A percentile compares a stretch with the other conserved stretches of the same genome.
phyloP scores from a whole-genome alignment of 2,888 invertebrate genomes.

The Onchidella celtica region DNA sequence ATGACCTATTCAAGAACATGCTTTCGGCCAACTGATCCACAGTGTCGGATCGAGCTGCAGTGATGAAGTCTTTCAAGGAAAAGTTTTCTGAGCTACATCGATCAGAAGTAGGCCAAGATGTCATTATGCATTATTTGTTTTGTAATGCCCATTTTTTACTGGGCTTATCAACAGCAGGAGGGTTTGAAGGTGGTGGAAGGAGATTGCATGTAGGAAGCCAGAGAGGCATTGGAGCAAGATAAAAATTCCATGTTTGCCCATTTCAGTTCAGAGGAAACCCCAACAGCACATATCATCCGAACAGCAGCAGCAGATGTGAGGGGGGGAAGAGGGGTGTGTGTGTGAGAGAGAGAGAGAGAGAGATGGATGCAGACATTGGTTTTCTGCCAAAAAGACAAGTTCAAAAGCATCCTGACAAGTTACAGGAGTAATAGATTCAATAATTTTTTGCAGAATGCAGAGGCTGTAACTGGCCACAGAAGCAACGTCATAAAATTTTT shows the following conservation, averaged over 20 bases:
- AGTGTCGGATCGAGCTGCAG: neutral
- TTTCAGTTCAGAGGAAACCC: neutral
- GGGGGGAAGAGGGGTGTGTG: too few species aligned
- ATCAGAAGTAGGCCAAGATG: neutral
- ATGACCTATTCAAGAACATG: neutral
- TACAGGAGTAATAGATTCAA: constrained; percentile 23
- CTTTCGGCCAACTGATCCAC: neutral
- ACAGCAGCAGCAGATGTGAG: too few species aligned
- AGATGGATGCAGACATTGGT: constrained; percentile 4
- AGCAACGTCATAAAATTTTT: too few species aligned
- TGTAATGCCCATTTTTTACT: constrained; percentile 12
- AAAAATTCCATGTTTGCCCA: neutral
- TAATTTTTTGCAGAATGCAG: constrained; percentile 20
- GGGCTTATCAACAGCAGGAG: neutral
- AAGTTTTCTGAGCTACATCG: neutral
- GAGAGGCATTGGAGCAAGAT: neutral
- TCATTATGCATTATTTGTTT: neutral
- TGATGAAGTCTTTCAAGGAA: neutral
- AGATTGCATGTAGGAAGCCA: neutral
- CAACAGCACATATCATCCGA: neutral
- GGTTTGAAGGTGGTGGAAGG: neutral
- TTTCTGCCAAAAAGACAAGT: neutral
- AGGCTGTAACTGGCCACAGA: neutral
- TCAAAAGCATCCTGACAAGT: neutral
- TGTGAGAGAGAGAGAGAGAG: constrained; percentile 1